A percentile compares a stretch with the other conserved stretches of the same genome.
Conservation (phyloP, 53 echinoderm and acorn worm genomes). For the Crossaster papposus region DNA sequence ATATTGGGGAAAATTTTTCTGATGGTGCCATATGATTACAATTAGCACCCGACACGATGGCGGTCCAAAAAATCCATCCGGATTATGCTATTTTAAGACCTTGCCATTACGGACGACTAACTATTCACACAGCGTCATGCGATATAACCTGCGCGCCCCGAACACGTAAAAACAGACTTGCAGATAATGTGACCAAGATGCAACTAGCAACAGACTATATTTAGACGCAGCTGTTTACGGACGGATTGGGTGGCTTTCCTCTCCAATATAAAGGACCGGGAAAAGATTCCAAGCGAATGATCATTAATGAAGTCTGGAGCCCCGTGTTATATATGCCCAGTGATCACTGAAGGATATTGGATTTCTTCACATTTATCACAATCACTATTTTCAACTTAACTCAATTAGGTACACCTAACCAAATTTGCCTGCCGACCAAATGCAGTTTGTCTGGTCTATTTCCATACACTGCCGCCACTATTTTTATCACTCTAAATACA, state of each 20-base stretch:
- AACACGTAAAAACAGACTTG: neutral
- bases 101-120: neutral
- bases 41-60: conserved; percentile 9
- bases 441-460: conserved; percentile 8
- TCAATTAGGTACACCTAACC: neutral
- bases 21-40: too few relatives aligned
- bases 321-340: neutral
- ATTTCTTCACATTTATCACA: neutral
- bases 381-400: neutral
- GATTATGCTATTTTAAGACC: conserved; percentile 14
- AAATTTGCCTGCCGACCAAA: neutral
- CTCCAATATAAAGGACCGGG: neutral
- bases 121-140: conserved; percentile 10
- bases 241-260: neutral
- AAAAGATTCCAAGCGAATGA: neutral
- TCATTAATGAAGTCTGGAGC: neutral
- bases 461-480: neutral
- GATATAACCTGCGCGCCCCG: neutral
- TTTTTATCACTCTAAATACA: neutral
- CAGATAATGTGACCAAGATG: neutral
- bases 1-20: too few relatives aligned
- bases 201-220: conserved; percentile 27
- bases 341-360: neutral
- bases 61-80: neutral
- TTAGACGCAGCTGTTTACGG: conserved; percentile 19